Evolutionary conservation across 2,888 invertebrate species (phyloP), one percentile per base, ranked within the genome.

Genomic region (Germaria angustata): DNA sequence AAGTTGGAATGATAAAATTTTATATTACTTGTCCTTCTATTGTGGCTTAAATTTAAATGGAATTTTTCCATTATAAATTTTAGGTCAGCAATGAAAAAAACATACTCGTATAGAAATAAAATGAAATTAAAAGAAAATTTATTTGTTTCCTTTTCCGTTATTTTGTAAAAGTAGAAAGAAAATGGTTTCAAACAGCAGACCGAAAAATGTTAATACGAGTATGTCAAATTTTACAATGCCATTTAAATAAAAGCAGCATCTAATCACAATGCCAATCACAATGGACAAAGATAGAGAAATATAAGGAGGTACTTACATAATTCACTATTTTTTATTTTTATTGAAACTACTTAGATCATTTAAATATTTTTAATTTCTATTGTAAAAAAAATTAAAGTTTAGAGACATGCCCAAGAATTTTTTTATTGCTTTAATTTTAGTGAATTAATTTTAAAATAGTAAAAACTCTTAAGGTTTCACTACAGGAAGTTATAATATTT

Each of bases 31-130:
- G n/a, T 41, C 46, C 22, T 77, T 34, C 13, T 36, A 71, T 44
- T 61, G 79, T 59, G 79, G 80, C 39, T 87, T 88, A 87, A 72
- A 75, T 79, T 79, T 66, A 82, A 75, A 75, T 75, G 71, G 79
- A 79, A 79, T 79, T 82, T 82, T 88, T 87, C 88, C 87, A 88
- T 88, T 89, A 89, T 87, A 88, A 88, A 88, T 89, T n/a, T 88
- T 89, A 85, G 88, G 88, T 88, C 88, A 88, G 87, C 87, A 88
- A 88, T 51, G 79, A 61, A 46, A 59, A 51, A 65, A 76, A 39
- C 20, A 32, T 28, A 69, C 63, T 32, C 34, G 57, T 32, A 59
- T 39, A 32, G 55, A 69, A 44, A 51, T 59, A 59, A 55, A 77
- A 63, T 75, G 55, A 75, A 78, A 72, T 73, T 63, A 73, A 73